Evolutionary conservation across 92 coral and sea anemone species (phyloP).

Genomic region (Scolanthus callimorphus): DNA sequence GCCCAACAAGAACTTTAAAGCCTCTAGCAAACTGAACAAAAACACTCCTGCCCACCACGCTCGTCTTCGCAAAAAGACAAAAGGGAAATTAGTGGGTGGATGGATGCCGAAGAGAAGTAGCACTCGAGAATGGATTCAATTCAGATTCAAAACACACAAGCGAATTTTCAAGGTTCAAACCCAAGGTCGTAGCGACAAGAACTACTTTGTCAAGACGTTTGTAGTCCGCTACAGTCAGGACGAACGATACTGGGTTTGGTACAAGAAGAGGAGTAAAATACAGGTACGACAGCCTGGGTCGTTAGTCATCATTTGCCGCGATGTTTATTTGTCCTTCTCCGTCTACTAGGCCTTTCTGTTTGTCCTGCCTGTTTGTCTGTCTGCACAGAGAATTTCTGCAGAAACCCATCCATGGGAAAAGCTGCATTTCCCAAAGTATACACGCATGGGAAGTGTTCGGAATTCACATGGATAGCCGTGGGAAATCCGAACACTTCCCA

Average conservation of each 20-base stretch:
- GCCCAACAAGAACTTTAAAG: constrained; percentile 46
- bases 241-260: constrained; percentile 57
- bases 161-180: constrained; percentile 54
- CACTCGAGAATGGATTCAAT: constrained; percentile 72
- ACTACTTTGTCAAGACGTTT: constrained; percentile 65
- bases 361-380: too few species aligned
- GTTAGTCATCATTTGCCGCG: too few species aligned
- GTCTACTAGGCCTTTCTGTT: too few species aligned
- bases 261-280: constrained; percentile 17
- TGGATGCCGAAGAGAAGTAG: constrained; percentile 77
- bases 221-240: constrained; percentile 63
- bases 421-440: too few species aligned
- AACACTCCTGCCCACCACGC: constrained; percentile 72
- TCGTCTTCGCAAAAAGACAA: constrained; percentile 49
- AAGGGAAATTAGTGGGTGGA: constrained; percentile 64
- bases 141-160: constrained; percentile 45
- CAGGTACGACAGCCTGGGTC: too few species aligned
- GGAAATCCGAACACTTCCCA: too few species aligned
- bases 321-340: too few species aligned
- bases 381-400: too few species aligned
- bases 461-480: too few species aligned
- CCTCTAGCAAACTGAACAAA: constrained; percentile 49
- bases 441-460: too few species aligned
- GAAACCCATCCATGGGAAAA: too few species aligned
- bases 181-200: constrained; percentile 64